Conservation (phyloP, 2,797 vertebrate species). For the Sus cebifrons region DNA sequence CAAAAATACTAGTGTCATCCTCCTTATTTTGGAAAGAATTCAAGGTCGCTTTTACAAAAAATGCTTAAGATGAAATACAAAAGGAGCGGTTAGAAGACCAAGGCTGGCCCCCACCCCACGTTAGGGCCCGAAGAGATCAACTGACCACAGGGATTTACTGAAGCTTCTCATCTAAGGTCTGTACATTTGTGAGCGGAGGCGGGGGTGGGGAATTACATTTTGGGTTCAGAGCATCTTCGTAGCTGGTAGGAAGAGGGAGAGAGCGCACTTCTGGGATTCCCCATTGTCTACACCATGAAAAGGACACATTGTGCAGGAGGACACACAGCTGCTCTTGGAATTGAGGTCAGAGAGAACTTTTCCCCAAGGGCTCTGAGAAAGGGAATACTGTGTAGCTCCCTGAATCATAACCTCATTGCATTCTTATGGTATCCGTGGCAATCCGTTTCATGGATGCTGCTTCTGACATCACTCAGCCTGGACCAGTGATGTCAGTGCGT, state of each 20-base stretch:
- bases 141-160: background rate
- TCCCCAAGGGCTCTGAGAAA: constrained; percentile 52
- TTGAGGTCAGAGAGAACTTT: constrained; percentile 74
- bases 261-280: background rate
- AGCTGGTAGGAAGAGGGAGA: background rate
- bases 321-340: constrained; percentile 67
- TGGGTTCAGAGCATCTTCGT: background rate
- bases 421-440: background rate
- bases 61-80: background rate
- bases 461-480: background rate
- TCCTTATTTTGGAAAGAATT: constrained; percentile 35
- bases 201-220: background rate
- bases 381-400: constrained; percentile 14
- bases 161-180: background rate
- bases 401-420: constrained; percentile 4
- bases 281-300: background rate
- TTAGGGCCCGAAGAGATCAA: background rate
- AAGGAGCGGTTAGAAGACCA: background rate
- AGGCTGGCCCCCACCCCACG: too few relatives aligned
- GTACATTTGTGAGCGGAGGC: background rate
- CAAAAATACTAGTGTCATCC: background rate
- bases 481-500: background rate
- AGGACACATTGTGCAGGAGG: constrained; percentile 1
- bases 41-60: background rate
- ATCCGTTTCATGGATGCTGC: background rate